Evolutionary conservation across 2,797 vertebrate species (phyloP).

Genomic region (Syncerus caffer): DNA sequence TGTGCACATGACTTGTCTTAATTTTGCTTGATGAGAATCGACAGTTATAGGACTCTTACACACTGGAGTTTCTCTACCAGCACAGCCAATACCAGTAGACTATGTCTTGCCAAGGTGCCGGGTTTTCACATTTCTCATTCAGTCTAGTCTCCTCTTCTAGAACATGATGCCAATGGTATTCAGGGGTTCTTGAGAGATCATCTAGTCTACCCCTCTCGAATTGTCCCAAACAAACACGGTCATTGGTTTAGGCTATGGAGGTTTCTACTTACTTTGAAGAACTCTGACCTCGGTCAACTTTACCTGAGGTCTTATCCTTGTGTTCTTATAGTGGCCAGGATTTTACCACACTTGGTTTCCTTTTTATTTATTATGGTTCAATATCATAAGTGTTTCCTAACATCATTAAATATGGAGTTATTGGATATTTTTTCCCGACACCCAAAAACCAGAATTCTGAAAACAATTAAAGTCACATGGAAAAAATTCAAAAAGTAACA

Average conservation of each 20-base stretch:
- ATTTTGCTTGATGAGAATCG: neutral
- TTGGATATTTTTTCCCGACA: neutral
- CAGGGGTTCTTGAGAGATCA: neutral
- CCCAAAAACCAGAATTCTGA: neutral
- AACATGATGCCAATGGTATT: neutral
- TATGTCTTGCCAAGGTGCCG: neutral
- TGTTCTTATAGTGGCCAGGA: neutral
- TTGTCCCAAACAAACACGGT: neutral
- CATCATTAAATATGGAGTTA: neutral
- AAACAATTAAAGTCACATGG: conserved; percentile 23
- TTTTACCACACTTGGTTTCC: neutral
- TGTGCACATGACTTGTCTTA: neutral
- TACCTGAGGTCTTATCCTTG: neutral
- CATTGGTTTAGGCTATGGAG: neutral
- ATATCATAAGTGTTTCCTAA: neutral
- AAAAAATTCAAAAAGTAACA: conserved; percentile 12
- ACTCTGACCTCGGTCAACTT: neutral
- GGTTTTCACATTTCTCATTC: neutral
- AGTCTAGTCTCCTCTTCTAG: neutral
- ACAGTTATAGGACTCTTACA: neutral
- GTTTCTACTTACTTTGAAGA: neutral
- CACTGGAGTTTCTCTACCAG: neutral
- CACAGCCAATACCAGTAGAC: too few species aligned
- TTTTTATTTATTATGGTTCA: neutral
- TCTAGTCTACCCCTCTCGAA: neutral